Evolutionary conservation across 2,797 vertebrate genomes (phyloP).

Genomic region (Tauraco hartlaubi): DNA sequence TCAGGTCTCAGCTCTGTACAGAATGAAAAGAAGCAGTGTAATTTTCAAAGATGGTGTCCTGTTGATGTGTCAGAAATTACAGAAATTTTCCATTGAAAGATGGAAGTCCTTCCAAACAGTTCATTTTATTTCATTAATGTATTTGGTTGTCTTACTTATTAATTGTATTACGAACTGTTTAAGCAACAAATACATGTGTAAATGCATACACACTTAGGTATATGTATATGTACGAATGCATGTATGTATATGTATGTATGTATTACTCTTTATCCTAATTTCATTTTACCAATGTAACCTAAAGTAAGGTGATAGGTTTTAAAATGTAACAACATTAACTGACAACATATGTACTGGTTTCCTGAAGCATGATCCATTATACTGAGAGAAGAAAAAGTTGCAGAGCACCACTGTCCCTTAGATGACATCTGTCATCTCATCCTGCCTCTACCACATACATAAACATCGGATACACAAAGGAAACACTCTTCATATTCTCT

Average conservation of each 20-base stretch:
- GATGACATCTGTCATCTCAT: background rate
- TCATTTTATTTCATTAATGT: background rate
- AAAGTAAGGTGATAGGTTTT: background rate
- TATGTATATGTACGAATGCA: background rate
- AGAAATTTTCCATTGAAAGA: background rate
- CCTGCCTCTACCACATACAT: background rate
- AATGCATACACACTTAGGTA: background rate
- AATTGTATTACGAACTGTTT: background rate
- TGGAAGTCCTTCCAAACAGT: background rate
- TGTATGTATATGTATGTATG: background rate
- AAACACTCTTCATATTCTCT: background rate
- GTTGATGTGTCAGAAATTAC: background rate
- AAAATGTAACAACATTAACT: background rate
- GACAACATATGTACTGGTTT: background rate
- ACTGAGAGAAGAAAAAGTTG: background rate
- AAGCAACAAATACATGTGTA: background rate
- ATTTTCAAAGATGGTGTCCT: constrained; percentile 11
- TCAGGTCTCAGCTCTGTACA: constrained; percentile 4
- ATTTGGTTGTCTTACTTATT: background rate
- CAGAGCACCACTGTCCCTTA: background rate
- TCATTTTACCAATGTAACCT: background rate
- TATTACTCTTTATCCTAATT: background rate
- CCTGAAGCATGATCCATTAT: background rate
- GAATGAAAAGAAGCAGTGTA: background rate
- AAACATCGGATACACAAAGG: background rate